Evolutionary conservation across 2,797 vertebrate species (phyloP).

Genomic region (Hozukius guyotensis): DNA sequence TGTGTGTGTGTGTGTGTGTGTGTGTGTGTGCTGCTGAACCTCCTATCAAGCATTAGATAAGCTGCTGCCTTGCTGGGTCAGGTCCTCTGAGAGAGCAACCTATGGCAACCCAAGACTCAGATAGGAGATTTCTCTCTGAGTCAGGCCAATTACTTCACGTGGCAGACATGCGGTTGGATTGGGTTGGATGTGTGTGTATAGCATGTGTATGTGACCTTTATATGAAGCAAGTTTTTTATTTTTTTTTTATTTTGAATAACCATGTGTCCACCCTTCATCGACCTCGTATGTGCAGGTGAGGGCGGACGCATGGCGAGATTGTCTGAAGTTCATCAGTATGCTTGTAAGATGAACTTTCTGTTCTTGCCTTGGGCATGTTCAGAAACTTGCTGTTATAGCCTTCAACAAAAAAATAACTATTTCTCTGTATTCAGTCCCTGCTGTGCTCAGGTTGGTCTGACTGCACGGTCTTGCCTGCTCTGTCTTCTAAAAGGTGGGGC

Average conservation of each 20-base stretch:
- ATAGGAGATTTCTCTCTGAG: conserved; percentile 27
- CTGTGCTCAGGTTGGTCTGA: conserved; percentile 19
- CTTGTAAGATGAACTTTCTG: conserved; percentile 22
- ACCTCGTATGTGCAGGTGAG: conserved; percentile 4
- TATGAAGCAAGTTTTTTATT: background rate
- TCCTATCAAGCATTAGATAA: conserved; percentile 43
- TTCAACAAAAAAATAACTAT: background rate
- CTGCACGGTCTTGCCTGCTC: conserved; percentile 7
- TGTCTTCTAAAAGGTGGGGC: conserved; percentile 2
- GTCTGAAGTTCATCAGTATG: conserved; percentile 9
- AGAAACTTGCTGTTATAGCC: conserved; percentile 31
- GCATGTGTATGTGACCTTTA: background rate
- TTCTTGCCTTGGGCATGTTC: conserved; percentile 42
- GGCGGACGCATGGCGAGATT: background rate
- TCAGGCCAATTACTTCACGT: conserved; percentile 40
- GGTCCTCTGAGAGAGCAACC: conserved; percentile 44
- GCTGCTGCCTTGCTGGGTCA: conserved; percentile 41
- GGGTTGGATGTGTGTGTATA: background rate
- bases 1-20: background rate
- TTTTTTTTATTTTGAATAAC: background rate
- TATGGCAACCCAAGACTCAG: conserved; percentile 41
- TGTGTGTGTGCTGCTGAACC: conserved; percentile 20
- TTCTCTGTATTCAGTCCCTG: conserved; percentile 17
- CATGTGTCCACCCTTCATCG: background rate
- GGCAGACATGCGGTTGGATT: conserved; percentile 3